Percentiles rank a stretch among this genome's conserved stretches.
phyloP scores from a whole-genome alignment of 2,797 vertebrate genomes.

The Bufotes viridis region DNA sequence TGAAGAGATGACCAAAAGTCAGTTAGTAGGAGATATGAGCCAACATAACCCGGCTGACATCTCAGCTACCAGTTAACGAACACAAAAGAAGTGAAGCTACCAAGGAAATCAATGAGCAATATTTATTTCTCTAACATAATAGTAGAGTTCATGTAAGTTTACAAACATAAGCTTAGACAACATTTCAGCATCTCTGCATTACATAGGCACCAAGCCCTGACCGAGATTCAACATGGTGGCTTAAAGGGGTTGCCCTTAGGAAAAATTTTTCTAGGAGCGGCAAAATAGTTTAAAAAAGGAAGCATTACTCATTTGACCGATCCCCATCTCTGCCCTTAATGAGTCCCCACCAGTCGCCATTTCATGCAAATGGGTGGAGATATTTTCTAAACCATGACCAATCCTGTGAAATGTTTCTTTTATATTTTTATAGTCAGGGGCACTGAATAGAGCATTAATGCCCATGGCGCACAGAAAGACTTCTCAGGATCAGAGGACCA shows the following conservation, averaged over 20 bases:
- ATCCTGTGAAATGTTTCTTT: no score
- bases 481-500: no score
- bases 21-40: background rate
- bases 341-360: no score
- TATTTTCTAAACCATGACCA: no score
- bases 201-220: background rate
- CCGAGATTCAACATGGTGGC: background rate
- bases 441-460: no score
- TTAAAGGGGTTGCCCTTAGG: background rate
- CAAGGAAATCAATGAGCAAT: background rate
- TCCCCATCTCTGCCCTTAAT: no score
- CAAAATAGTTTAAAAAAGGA: no score
- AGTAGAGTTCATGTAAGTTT: background rate
- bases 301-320: no score
- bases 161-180: background rate
- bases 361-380: no score
- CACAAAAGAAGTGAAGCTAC: background rate
- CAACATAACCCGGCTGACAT: background rate
- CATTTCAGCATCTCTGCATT: background rate
- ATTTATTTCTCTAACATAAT: background rate
- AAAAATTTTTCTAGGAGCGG: no score
- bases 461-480: no score
- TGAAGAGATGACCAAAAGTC: background rate
- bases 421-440: no score
- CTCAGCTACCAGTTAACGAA: background rate